phyloP scores from a whole-genome alignment of 2,797 vertebrate genomes.

The Apogon talboti region DNA sequence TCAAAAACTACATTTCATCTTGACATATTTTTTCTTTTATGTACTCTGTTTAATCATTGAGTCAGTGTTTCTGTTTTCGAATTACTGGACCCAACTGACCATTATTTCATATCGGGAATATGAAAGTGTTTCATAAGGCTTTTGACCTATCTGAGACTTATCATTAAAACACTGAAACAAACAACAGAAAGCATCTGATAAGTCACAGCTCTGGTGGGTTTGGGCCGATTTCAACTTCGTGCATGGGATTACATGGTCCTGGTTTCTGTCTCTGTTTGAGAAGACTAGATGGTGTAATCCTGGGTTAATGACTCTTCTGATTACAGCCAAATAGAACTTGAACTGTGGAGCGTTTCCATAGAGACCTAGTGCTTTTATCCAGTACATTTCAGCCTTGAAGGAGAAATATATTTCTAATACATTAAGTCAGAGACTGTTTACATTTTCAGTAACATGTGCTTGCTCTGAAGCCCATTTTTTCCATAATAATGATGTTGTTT shows the following conservation, averaged over 20 bases:
- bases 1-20: constrained; percentile 2
- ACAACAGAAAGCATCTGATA: constrained; percentile 54
- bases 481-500: background rate
- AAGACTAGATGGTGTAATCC: constrained; percentile 13
- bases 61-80: constrained; percentile 13
- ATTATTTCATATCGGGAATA: constrained; percentile 57
- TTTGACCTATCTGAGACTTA: constrained; percentile 54
- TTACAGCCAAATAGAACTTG: background rate
- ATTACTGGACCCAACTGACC: constrained; percentile 3
- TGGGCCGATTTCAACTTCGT: constrained; percentile 48
- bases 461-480: background rate
- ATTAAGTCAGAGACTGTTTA: too few species aligned
- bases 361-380: background rate
- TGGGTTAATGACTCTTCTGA: constrained; percentile 21
- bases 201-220: constrained; percentile 53
- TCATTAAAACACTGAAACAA: constrained; percentile 47
- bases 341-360: constrained; percentile 5
- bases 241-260: constrained; percentile 28
- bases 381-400: background rate
- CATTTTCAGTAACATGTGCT: background rate
- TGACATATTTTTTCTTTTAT: background rate
- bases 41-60: constrained; percentile 23
- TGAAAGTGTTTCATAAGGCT: constrained; percentile 55
- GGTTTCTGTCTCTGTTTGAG: constrained; percentile 44
- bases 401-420: too few species aligned